Evolutionary conservation across 2,888 invertebrate species (phyloP).

Genomic region (Hyalella azteca): DNA sequence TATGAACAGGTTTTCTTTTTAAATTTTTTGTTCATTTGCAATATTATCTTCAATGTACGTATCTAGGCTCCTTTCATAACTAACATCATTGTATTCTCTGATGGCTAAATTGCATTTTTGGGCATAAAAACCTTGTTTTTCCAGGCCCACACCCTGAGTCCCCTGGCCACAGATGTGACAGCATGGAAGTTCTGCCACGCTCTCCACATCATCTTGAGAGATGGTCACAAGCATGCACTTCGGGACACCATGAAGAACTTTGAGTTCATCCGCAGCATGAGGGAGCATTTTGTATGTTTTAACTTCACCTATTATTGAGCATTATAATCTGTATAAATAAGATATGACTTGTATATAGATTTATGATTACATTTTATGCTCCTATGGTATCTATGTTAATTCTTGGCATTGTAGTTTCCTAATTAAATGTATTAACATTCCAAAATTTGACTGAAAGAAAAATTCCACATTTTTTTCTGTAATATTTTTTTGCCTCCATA

Average conservation of each 20-base stretch:
- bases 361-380: no score
- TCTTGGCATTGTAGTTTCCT: no score
- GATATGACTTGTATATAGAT: no score
- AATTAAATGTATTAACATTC: no score
- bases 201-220: slow-evolving; percentile 91
- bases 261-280: slow-evolving; percentile 9
- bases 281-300: slow-evolving; percentile 43
- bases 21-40: neutral
- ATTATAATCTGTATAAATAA: no score
- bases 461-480: no score
- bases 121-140: neutral
- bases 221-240: slow-evolving; percentile 89
- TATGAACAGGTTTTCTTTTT: neutral
- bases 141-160: slow-evolving; percentile 41
- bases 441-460: no score
- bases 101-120: neutral
- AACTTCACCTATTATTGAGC: neutral
- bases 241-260: slow-evolving; percentile 77
- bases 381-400: no score
- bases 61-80: neutral
- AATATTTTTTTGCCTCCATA: no score
- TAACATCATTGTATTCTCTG: neutral
- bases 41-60: neutral
- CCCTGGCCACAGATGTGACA: slow-evolving; percentile 67
- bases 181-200: slow-evolving; percentile 99